These are phyloP conservation scores for Coreius guichenoti DNA, from an alignment of 2,797 vertebrate genomes.

Conservation along the genomic window DNA sequence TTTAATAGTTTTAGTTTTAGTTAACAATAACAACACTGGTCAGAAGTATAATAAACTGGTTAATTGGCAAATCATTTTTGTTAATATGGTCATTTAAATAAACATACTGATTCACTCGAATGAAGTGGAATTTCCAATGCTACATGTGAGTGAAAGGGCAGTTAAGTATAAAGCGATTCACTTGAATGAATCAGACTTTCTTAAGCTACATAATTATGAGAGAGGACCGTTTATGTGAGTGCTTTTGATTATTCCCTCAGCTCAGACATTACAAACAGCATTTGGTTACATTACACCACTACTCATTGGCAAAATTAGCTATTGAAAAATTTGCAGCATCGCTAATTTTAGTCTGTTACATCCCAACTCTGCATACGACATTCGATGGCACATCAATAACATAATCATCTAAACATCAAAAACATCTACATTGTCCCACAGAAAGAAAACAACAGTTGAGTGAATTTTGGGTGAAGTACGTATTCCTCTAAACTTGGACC, in stretches of 20 bases:
- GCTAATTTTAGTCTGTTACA: neutral
- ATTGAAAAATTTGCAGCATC: neutral
- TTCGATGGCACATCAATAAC: neutral
- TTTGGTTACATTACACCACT: neutral
- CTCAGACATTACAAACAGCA: neutral
- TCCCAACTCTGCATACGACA: neutral
- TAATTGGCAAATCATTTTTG: neutral
- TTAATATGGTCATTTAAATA: neutral
- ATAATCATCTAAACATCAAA: neutral
- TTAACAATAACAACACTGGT: neutral
- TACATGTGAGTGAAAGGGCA: neutral
- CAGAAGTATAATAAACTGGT: neutral
- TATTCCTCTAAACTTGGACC: neutral
- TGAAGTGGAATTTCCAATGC: neutral
- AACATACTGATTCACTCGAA: neutral
- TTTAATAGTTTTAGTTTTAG: too few species aligned
- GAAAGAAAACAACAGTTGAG: neutral
- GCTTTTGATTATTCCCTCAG: neutral
- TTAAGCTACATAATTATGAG: neutral
- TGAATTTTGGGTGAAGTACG: neutral
- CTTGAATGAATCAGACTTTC: neutral
- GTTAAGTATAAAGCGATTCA: neutral
- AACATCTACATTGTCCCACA: neutral
- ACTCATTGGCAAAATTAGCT: neutral
- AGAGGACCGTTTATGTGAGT: neutral